phyloP scores from a whole-genome alignment of 2,113 vertebrate genomes.

The Mionectes macconnelli region DNA sequence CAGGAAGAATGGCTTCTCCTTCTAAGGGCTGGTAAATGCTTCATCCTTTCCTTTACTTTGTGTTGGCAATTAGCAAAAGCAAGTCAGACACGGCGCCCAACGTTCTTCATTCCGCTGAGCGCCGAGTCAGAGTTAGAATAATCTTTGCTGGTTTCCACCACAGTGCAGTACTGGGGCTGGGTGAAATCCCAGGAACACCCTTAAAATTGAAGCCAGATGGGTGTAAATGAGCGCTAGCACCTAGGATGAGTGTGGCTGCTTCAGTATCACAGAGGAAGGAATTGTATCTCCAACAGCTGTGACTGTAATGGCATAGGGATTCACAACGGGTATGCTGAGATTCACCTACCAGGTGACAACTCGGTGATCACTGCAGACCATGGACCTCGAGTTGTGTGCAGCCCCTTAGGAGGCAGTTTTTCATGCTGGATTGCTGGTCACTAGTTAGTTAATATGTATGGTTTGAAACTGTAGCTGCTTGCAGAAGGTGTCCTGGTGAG shows the following conservation, averaged over 20 bases:
- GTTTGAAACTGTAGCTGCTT: not conserved
- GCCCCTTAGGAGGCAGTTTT: not conserved
- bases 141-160: not conserved
- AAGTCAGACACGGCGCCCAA: not conserved
- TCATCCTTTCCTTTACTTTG: not conserved
- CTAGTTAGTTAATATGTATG: not conserved
- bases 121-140: not conserved
- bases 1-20: not conserved
- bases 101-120: not conserved
- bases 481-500: not conserved
- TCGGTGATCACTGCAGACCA: not conserved
- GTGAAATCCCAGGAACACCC: slow-evolving; percentile 13
- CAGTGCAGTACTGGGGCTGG: not conserved
- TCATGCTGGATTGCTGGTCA: not conserved
- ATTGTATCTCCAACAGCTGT: not conserved
- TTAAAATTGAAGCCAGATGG: not conserved
- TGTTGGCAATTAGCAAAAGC: not conserved
- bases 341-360: not conserved
- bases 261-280: not conserved
- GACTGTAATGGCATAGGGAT: not conserved
- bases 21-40: not conserved
- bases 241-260: not conserved
- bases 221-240: not conserved
- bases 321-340: not conserved
- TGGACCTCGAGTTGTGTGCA: not conserved